Evolutionary conservation across 2,113 vertebrate genomes (phyloP).

Genomic region (Alethe castanea): DNA sequence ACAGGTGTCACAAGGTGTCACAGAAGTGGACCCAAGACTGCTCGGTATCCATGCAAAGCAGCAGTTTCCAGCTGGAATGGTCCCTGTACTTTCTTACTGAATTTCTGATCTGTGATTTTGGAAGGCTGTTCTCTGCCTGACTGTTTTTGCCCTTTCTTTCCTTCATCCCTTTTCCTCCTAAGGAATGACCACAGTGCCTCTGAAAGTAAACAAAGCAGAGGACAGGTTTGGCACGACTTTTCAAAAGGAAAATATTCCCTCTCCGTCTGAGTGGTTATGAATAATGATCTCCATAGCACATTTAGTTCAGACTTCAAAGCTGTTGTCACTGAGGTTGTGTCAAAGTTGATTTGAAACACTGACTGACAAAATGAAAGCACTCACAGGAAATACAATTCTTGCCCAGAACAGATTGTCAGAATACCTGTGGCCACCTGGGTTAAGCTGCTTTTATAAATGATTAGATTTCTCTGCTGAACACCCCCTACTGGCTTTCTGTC

Average conservation of each 20-base stretch:
- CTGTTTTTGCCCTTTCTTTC: conserved; percentile 1
- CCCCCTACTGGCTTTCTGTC: background rate
- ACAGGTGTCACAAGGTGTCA: background rate
- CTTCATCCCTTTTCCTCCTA: background rate
- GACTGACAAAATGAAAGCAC: conserved; percentile 11
- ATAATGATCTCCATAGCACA: conserved; percentile 38
- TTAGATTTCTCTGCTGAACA: background rate
- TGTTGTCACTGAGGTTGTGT: conserved; percentile 12
- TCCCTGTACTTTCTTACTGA: background rate
- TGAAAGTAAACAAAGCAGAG: conserved; percentile 53
- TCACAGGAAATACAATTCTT: background rate
- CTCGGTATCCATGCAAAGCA: background rate
- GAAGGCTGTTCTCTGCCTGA: background rate
- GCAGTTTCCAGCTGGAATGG: background rate
- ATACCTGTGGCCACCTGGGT: background rate
- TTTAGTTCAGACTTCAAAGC: conserved; percentile 53
- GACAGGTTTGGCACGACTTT: conserved; percentile 59
- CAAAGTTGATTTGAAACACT: conserved; percentile 47
- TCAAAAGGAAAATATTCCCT: conserved; percentile 54
- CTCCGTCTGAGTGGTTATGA: conserved; percentile 19
- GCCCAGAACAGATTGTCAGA: conserved; percentile 1
- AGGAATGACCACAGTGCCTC: background rate
- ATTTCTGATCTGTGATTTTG: background rate
- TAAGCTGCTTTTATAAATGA: background rate
- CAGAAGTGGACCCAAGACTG: background rate